Evolutionary conservation across 2,797 vertebrate genomes (phyloP), one percentile per base, ranked within the genome.

Genomic region (Vultur gryphus): DNA sequence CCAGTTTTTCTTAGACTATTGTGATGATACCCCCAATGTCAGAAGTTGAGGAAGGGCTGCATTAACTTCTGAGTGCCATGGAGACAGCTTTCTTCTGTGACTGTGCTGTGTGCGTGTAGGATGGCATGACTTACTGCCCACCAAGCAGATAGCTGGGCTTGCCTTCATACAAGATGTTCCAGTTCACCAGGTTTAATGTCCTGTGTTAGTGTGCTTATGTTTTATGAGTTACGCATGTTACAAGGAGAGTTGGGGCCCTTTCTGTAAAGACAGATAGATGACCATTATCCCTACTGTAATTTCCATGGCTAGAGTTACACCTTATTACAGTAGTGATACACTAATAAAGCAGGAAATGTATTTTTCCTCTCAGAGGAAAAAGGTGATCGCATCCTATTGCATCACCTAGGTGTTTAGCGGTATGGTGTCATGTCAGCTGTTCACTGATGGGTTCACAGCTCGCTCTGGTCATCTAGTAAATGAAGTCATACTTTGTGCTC

Each of bases 371-470:
- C 2, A 1, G 33, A 66, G 35, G 19, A 67, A 35, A 43, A 26
- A 23, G 11, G 9, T 4, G 1, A 12, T 75, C 6, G 1, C 16
- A 20, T 37, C 18, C 19, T 66, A 16, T 41, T 29, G 3, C 31
- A 28, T 61, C 20, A 28, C 13, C 11, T 1, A 4, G 26, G 16
- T 1, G 1, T 55, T 48, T 21, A 16, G 58, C 0, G 1, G 10
- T 25, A 5, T 19, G 26, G 7, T 82, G 48, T 11, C 5, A 3
- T 6, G 12, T 69, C 52, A 51, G 64, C 58, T 70, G 33, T 52
- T 93, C 26, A 13, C 37, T 16, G 25, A 7, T 1, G 7, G 25
- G 17, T 61, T 90, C 43, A 9, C 39, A 58, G 64, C 49, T 67
- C 43, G 61, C 26, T 61, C 48, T 62, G 62, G 15, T 69, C 58